These are phyloP conservation scores for Megalops cyprinoides DNA, from an alignment of 2,797 vertebrate genomes.

Conservation along the genomic window DNA sequence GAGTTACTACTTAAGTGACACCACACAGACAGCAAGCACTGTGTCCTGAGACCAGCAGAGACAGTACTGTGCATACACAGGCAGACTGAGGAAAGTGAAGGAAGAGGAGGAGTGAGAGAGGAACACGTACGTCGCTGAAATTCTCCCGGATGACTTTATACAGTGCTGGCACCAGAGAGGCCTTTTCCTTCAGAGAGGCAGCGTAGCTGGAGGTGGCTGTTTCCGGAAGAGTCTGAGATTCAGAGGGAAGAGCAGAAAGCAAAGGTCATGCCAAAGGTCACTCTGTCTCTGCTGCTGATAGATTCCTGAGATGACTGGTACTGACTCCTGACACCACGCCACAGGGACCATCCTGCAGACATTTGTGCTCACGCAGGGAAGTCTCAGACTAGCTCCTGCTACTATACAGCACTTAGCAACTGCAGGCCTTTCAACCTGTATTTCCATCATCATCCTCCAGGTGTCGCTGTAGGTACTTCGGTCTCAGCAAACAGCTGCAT, in stretches of 20 bases:
- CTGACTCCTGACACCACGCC: too few species aligned
- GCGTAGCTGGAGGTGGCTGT: slow-evolving; percentile 89
- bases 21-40: too few species aligned
- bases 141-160: slow-evolving; percentile 96
- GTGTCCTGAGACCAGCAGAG: background rate
- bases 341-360: too few species aligned
- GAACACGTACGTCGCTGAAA: slow-evolving; percentile 88
- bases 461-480: too few species aligned
- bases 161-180: slow-evolving; percentile 86
- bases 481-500: too few species aligned
- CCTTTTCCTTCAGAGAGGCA: slow-evolving; percentile 86
- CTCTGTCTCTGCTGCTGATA: background rate
- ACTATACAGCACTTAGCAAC: too few species aligned
- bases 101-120: background rate
- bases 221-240: slow-evolving; percentile 90
- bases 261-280: background rate
- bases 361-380: too few species aligned
- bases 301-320: too few species aligned
- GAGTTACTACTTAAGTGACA: too few species aligned
- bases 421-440: too few species aligned
- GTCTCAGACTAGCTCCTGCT: too few species aligned
- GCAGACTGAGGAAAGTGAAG: background rate
- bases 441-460: too few species aligned
- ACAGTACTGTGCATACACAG: background rate
- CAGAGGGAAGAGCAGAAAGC: slow-evolving; percentile 44